Evolutionary conservation across 2,888 invertebrate species (phyloP), one percentile per base, ranked within the genome.

Genomic region (Diloba caeruleocephala): DNA sequence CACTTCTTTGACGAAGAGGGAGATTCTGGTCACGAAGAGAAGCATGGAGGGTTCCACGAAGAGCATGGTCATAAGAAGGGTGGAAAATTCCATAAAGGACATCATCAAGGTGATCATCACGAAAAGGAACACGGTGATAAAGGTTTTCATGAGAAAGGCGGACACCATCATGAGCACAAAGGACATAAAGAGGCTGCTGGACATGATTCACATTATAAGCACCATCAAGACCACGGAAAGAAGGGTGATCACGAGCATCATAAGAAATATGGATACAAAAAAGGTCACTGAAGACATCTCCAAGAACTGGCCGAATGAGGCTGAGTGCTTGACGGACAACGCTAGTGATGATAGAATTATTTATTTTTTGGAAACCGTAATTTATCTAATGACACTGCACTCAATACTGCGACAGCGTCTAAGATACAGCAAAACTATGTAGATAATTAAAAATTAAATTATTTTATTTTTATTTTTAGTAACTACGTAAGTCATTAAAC

Each of bases 1-100:
- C 96, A 97, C 79, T 97, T 97, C 95, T 97, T 96, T 85, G 97
- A 97, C 72, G 97, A 97, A 87, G 96, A 97, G 75, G 97, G 97
- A 71, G 97, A 97, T 76, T 95, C 96, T 32, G 97, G 96, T 0
- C 96, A 96, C 71, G 96, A 97, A 83, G 96, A 96, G 80, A 97
- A 97, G 78, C 96, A 97, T 78, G 97, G 97, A 58, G 96, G 95
- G 25, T 96, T 95, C 84, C 96, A 97, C 79, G 96, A 97, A 81
- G 96, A 96, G 78, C 96, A 97, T 71, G 96, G 96, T 15, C 96
- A 96, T 88, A 96, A 97, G 88, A 96, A 97, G 88, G 97, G 97
- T 51, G 96, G 96, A 4, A 96, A 96, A 82, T 95, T 95, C 85
- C 96, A 97, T 88, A 96, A 96, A 74, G 97, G 97, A n/a, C 96